Evolutionary conservation across 2,888 invertebrate genomes (phyloP), one percentile per base, ranked within the genome.

Genomic region (Seira sanloemensis): DNA sequence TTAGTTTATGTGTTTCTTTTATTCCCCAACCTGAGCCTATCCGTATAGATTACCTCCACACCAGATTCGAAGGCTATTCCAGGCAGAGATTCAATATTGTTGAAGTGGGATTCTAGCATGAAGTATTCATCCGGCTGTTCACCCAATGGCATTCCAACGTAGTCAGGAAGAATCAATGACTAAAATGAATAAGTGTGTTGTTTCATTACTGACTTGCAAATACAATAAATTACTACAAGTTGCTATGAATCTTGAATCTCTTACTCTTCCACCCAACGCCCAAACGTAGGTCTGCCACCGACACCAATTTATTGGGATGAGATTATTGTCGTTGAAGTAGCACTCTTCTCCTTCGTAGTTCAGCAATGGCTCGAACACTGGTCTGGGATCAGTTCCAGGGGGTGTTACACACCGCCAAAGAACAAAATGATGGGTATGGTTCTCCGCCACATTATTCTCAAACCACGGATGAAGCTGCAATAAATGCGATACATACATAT

Each of bases 261-360:
- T 5, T 73, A 83, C 83, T 58, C 50, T 83, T 67, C 75, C 85
- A 5, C 87, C 87, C 19, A 80, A 25, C 4, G 87, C 79, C 85
- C 84, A 87, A 2, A 75, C 83, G 25, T 78, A 84, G 5, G 75
- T 26, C 23, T 84, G 74, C 1, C 27, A 24, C 66, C 78, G 19
- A 23, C 87, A 87, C 9, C 77, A n/a, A 7, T 58, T 19, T 19
- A 75, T 58, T 7, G 87, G 87, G 37, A 87, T 62, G 7, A 19
- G 21, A 2, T 65, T 67, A 19, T 74, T 62, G 2, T 72, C 18
- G 18, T 62, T 69, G 1, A 72, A n/a, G 26, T 84, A 80, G 65
- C 85, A 87, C 23, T 84, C 85, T 26, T 77, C 81, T 7, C 84
- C 85, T 2, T 24, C 50, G 9, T 37, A 26, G 1, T 46, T 5